Percentiles rank a stretch among this genome's conserved stretches.
Evolutionary conservation across 2,888 invertebrate genomes (phyloP).

Genomic region (Beris chalybata): DNA sequence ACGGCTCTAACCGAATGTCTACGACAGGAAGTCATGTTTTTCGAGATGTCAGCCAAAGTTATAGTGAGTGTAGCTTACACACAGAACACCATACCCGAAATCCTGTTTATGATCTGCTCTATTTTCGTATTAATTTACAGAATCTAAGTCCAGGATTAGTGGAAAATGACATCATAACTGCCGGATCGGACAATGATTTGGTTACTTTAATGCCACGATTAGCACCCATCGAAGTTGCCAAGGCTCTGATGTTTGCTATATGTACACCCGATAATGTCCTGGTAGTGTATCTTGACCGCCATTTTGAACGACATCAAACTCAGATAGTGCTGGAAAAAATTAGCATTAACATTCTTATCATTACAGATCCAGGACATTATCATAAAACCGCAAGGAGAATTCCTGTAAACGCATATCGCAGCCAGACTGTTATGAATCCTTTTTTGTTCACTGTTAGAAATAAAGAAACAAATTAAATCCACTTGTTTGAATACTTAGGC

Average conservation of each 20-base stretch:
- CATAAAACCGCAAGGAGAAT: slow-evolving; percentile 45
- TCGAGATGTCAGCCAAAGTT: slow-evolving; percentile 48
- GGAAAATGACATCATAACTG: slow-evolving; percentile 44
- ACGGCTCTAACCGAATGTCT: slow-evolving; percentile 51
- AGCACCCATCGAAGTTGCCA: slow-evolving; percentile 44
- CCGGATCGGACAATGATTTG: slow-evolving; percentile 43
- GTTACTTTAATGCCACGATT: slow-evolving; percentile 45
- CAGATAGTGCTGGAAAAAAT: too few relatives aligned
- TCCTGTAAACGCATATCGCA: slow-evolving; percentile 39
- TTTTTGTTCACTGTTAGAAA: background rate
- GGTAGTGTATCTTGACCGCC: slow-evolving; percentile 37
- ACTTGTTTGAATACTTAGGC: background rate
- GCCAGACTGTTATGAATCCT: background rate
- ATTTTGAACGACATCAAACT: too few relatives aligned
- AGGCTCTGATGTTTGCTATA: slow-evolving; percentile 45
- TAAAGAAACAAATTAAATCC: background rate
- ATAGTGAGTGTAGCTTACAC: slow-evolving; percentile 44
- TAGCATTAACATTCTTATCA: too few relatives aligned
- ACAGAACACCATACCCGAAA: too few relatives aligned
- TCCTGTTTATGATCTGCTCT: too few relatives aligned
- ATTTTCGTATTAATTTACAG: slow-evolving; percentile 34
- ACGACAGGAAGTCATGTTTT: slow-evolving; percentile 49
- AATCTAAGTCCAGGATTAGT: slow-evolving; percentile 45
- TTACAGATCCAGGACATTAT: slow-evolving; percentile 45
- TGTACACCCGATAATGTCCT: slow-evolving; percentile 45